A percentile compares a stretch with the other conserved stretches of the same genome.
Conservation (phyloP, 2,113 vertebrate species). For the Mastomys coucha region DNA sequence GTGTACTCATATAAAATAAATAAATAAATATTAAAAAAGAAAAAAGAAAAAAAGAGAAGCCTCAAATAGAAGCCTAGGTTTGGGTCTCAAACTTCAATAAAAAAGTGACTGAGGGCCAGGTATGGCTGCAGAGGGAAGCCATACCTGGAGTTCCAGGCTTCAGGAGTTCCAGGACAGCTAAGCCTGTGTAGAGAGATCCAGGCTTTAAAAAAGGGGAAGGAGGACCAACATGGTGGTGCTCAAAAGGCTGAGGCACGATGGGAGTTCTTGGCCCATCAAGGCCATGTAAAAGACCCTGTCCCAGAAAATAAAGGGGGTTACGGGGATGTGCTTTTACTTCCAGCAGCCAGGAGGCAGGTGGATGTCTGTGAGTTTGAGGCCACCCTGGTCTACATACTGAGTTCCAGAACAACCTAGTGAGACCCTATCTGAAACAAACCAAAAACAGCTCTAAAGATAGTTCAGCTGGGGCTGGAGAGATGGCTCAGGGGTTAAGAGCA, state of each 20-base stretch:
- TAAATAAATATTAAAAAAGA: too few species aligned
- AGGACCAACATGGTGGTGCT: background rate
- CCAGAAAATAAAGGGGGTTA: too few species aligned
- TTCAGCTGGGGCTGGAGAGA: too few species aligned
- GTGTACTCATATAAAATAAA: too few species aligned
- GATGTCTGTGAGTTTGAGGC: background rate
- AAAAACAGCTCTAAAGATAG: background rate
- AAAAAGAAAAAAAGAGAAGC: too few species aligned
- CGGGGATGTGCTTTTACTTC: too few species aligned
- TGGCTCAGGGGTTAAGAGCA: too few species aligned
- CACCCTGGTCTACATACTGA: background rate
- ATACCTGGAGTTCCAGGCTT: too few species aligned
- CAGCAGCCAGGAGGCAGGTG: too few species aligned
- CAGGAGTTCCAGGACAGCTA: background rate
- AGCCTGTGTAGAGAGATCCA: background rate
- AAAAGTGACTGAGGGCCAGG: background rate
- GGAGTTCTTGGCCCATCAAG: background rate
- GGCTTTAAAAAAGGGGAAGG: too few species aligned
- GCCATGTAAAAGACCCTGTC: background rate
- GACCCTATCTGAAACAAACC: too few species aligned
- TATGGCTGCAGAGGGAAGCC: background rate
- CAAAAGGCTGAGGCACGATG: background rate
- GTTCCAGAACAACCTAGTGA: background rate
- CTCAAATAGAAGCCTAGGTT: too few species aligned
- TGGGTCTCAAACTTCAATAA: background rate